phyloP scores from a whole-genome alignment of 1,140 invertebrate genomes.

The Teleogryllus occipitalis region DNA sequence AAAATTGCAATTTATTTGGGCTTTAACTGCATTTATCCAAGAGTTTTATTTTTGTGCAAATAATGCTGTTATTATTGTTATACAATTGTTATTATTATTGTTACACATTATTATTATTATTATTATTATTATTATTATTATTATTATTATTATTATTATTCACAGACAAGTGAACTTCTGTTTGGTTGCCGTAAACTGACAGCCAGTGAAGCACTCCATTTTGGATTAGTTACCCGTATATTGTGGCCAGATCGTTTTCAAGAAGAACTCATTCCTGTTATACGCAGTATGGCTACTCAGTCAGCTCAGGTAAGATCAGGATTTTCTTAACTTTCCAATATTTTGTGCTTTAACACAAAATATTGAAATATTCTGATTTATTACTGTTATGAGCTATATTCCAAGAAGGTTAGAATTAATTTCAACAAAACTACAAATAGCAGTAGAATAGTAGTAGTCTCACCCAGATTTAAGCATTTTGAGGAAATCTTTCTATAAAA shows the following conservation, averaged over 20 bases:
- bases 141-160: conserved; percentile 18
- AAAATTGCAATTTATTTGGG: no score
- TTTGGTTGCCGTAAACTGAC: conserved; percentile 58
- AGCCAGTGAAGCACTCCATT: conserved; percentile 56
- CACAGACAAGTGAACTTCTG: conserved; percentile 58
- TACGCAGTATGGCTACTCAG: conserved; percentile 52
- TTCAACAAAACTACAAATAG: background rate
- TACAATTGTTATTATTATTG: background rate
- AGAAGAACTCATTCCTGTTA: conserved; percentile 53
- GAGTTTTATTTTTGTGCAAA: no score
- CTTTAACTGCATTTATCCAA: no score
- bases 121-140: conserved; percentile 19
- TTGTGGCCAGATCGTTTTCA: conserved; percentile 61
- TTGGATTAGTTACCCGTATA: conserved; percentile 60
- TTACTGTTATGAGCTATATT: background rate
- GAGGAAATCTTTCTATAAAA: no score
- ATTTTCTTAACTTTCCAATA: background rate
- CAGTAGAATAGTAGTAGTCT: no score
- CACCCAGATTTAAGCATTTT: no score
- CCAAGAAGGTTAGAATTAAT: background rate
- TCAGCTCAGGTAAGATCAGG: conserved; percentile 45
- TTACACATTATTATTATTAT: background rate
- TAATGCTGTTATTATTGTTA: no score
- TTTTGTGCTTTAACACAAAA: background rate
- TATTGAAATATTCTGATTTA: background rate